Evolutionary conservation across 2,113 vertebrate species (phyloP).

Genomic region (cattle (Bos taurus)): DNA sequence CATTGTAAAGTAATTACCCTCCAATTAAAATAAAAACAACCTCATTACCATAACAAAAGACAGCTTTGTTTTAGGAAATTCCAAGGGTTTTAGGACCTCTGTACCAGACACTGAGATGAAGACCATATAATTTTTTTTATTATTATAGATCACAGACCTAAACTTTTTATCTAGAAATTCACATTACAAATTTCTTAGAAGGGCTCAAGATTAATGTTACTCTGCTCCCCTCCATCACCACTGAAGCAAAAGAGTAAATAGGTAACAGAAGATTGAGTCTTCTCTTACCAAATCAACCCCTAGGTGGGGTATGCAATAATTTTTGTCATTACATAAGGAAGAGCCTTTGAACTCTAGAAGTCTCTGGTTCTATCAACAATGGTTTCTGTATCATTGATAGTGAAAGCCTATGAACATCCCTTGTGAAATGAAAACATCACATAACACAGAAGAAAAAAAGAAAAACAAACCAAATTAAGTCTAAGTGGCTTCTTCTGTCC

Average conservation of each 20-base stretch:
- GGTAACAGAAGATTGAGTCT: neutral
- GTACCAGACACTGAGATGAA: neutral
- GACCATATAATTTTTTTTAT: neutral
- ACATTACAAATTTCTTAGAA: neutral
- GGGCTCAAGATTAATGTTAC: neutral
- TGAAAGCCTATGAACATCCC: neutral
- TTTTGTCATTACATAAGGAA: neutral
- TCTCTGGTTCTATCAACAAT: neutral
- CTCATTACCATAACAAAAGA: neutral
- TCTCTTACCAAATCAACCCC: neutral
- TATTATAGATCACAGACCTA: neutral
- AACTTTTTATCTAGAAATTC: neutral
- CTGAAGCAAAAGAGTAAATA: neutral
- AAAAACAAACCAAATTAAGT: constrained; percentile 1
- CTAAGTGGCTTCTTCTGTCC: neutral
- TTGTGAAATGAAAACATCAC: neutral
- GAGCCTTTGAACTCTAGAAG: neutral
- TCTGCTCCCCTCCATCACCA: neutral
- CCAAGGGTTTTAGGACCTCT: neutral
- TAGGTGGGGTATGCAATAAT: fast-evolving
- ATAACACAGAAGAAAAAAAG: neutral
- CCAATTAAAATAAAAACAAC: neutral
- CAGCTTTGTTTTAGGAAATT: neutral
- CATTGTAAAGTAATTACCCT: neutral
- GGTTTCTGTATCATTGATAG: neutral